Evolutionary conservation across 1,140 invertebrate genomes (phyloP), one percentile per base, ranked within the genome.

Genomic region (Musca vetustissima): DNA sequence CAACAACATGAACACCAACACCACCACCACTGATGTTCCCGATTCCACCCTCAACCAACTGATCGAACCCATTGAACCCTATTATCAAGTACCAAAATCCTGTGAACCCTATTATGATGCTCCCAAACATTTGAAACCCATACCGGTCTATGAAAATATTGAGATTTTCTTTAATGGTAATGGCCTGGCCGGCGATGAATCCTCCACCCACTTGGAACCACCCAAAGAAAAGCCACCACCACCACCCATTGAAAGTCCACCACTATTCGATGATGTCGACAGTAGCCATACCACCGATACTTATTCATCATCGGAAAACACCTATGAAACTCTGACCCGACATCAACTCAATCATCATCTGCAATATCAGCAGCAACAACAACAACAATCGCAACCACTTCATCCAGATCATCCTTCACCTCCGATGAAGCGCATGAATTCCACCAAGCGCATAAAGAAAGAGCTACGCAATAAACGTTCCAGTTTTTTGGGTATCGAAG

Each of bases 191-290:
- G 57, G 4, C 24, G 8, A 52, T 66, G 7, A 49, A 1, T 55
- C 66, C 15, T 21, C 17, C 24, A 59, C 15, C 24, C 32, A 67
- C n/a, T 36, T 91, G 71, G 90, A 93, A 78, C 92, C 93, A 4
- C 93, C 93, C 1, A 93, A 92, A 76, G 92, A 92, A 76, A 94
- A 93, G 81, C 92, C 93, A 53, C 92, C 92, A 15, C 92, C 92
- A n/a, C 92, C 92, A 19, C 92, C 92, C 0, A 85, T 87, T 1
- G 89, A 90, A 43, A 84, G 84, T 70, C 79, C 76, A 57, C 74
- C 75, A 14, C 74, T 84, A 4, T 65, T 66, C 9, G 67, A 68
- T 48, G 67, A 69, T 65, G 24, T 65, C 6, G 64, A 69, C 17
- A 50, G 67, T 25, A 50, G 53, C 25, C 36, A 49, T 32, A 69